These are phyloP conservation scores for Bugula neritina DNA, from an alignment of 2,888 invertebrate genomes.

Conservation along the genomic window DNA sequence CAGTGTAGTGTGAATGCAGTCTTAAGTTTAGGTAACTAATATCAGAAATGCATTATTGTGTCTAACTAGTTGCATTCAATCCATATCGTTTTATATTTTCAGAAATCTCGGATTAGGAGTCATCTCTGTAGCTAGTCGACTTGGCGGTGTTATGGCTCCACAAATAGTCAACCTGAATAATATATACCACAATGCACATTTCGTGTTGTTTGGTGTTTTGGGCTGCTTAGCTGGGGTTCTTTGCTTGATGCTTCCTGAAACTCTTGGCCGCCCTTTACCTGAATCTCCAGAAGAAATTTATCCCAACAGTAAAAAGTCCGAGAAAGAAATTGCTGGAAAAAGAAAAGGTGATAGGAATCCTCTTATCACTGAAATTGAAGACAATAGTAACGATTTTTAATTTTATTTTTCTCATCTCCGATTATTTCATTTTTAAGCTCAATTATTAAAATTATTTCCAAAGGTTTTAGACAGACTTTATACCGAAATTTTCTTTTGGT, in stretches of 20 bases:
- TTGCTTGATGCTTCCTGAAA: constrained; percentile 7
- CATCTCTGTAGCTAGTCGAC: not conserved
- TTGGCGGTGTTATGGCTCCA: constrained; percentile 23
- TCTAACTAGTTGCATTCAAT: too few species aligned
- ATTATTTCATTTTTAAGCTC: too few species aligned
- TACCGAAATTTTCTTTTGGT: too few species aligned
- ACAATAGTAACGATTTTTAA: too few species aligned
- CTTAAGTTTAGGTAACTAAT: too few species aligned
- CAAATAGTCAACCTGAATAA: constrained; percentile 16
- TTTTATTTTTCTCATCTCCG: too few species aligned
- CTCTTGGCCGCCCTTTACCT: constrained; percentile 16
- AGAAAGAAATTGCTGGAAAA: not conserved
- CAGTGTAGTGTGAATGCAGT: too few species aligned
- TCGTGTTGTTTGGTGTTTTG: constrained; percentile 7
- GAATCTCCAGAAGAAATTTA: constrained; percentile 16
- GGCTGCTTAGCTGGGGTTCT: constrained; percentile 7
- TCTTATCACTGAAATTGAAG: not conserved
- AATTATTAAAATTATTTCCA: too few species aligned
- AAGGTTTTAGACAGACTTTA: too few species aligned
- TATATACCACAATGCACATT: constrained; percentile 6
- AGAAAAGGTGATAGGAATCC: not conserved
- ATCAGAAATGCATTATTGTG: too few species aligned
- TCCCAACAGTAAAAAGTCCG: not conserved
- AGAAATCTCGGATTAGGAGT: constrained; percentile 22
- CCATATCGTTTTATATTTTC: too few species aligned